Conservation (phyloP, 2,888 invertebrate species). For the Dichetophora obliterata region DNA sequence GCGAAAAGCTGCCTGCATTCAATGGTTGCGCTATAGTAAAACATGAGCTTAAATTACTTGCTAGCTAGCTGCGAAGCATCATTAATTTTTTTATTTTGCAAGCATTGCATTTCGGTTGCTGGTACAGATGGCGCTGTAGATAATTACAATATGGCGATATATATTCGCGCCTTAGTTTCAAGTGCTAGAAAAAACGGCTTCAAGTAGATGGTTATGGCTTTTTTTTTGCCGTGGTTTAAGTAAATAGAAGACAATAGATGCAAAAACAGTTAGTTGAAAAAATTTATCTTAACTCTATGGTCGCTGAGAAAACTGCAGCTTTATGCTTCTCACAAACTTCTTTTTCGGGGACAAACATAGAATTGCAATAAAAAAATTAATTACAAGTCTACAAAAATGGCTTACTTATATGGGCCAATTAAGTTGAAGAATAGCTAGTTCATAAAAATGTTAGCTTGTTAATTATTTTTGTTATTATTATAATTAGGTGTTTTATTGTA, state of each 20-base stretch:
- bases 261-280: neutral
- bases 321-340: neutral
- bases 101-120: neutral
- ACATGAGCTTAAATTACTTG: neutral
- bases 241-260: neutral
- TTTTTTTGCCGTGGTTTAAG: neutral
- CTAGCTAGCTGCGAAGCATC: slow-evolving; percentile 6
- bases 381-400: no score
- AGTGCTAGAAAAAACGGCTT: neutral
- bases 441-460: no score
- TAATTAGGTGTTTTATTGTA: no score
- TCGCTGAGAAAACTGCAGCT: slow-evolving; percentile 18
- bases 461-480: no score
- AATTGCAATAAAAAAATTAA: no score
- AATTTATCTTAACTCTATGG: neutral
- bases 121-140: slow-evolving; percentile 26
- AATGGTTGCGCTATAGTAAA: neutral
- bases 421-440: no score
- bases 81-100: slow-evolving; percentile 15
- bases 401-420: no score
- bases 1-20: neutral
- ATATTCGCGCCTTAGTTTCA: neutral
- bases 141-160: slow-evolving; percentile 27
- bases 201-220: neutral
- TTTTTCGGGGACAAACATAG: no score